Base-by-base conservation (phyloP, 2,113 vertebrate genomes). In the Puma concolor region DNA sequence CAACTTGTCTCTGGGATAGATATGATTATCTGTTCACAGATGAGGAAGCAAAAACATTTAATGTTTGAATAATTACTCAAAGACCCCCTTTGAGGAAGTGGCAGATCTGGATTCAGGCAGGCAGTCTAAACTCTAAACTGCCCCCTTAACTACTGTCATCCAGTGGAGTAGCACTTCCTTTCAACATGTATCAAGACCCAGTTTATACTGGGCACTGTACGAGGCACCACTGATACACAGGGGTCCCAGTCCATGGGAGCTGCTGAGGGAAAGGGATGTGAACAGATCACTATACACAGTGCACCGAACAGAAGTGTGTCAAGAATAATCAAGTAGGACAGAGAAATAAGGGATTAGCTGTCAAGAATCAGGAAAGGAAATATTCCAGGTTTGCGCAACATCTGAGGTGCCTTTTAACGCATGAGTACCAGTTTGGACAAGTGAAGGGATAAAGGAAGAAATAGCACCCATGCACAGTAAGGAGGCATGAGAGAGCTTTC, bases 231-330 rank as follows among this genome's bases (percentile, higher is more conserved):
- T 13, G 48, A 31, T 21, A 31, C 11, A 15, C 2, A 81, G 52
- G 60, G 54, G 64, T 27, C 19, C 25, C 3, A 23, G 13, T 5
- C 38, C 66, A 1, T 25, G 19, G 29, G 67, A 92, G 27, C 36
- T 72, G 23, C n/a, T 21, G 23, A 16, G 23, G 3, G 2, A 80
- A 29, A 15, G 19, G 33, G 27, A 12, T 7, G 6, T 31, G 27
- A 57, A 33, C 3, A 33, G 1, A 4, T n/a, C 29, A 11, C 13
- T 38, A 8, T 4, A 27, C 6, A 44, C 29, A 29, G 13, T 1
- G 7, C 13, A 27, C 5, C 11, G 13, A 69, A 33, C 19, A 36
- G 2, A 76, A 17, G 8, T 76, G 2, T 27, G 2, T 27, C 38
- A 13, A 36, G 63, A 4, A 33, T 31, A 25, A 9, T 25, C 33